Evolutionary conservation across 2,888 invertebrate genomes (phyloP).

Genomic region (Tupiocoris notatus): DNA sequence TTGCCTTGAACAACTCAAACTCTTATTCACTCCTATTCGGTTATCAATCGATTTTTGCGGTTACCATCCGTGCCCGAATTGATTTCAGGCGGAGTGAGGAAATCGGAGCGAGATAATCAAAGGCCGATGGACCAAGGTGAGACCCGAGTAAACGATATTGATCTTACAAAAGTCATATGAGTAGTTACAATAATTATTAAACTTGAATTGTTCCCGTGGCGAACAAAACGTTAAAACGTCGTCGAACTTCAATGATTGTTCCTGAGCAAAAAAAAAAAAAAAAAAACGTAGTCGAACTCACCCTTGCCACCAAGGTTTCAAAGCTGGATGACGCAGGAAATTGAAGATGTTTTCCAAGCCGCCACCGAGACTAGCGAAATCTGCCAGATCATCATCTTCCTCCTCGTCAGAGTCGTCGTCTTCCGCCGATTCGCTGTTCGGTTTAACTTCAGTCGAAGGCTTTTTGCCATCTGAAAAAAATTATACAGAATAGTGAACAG

Average conservation of each 20-base stretch:
- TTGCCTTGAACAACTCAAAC: too few relatives aligned
- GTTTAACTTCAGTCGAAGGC: constrained; percentile 1
- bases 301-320: constrained; percentile 41
- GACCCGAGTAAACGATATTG: too few relatives aligned
- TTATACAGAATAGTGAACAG: too few relatives aligned
- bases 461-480: not conserved
- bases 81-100: not conserved
- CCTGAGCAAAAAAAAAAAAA: not conserved
- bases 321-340: constrained; percentile 21
- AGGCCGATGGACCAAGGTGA: not conserved
- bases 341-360: constrained; percentile 30
- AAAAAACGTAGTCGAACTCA: constrained; percentile 11
- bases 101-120: not conserved
- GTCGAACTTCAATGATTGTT: too few relatives aligned
- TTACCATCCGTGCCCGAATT: not conserved
- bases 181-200: too few relatives aligned
- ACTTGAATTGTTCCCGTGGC: too few relatives aligned
- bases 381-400: constrained; percentile 23
- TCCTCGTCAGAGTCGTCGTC: constrained; percentile 21
- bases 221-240: too few relatives aligned
- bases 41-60: not conserved
- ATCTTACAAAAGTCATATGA: too few relatives aligned
- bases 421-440: not conserved
- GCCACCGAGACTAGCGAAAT: not conserved
- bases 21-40: too few relatives aligned